Conservation (phyloP, 2,797 vertebrate species). For the Geotrypetes seraphini region DNA sequence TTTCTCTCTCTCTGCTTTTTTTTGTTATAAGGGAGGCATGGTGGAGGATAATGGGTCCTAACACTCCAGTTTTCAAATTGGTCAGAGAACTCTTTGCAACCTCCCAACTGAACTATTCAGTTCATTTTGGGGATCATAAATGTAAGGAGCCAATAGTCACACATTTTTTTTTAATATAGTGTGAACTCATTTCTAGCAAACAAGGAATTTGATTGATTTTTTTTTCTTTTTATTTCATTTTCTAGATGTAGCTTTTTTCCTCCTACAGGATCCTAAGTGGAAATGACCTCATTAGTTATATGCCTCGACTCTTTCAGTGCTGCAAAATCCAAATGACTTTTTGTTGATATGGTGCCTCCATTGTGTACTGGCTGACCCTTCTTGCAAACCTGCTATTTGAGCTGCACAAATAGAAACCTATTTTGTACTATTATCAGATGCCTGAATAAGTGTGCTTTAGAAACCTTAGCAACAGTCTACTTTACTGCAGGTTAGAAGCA, state of each 20-base stretch:
- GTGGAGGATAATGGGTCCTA: no score
- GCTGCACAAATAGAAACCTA: constrained; percentile 17
- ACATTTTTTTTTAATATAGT: not conserved
- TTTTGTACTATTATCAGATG: constrained; percentile 20
- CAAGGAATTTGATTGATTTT: no score
- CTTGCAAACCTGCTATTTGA: constrained; percentile 24
- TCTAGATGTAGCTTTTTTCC: no score
- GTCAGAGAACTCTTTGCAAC: no score
- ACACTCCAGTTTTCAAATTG: no score
- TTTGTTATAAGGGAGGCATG: no score
- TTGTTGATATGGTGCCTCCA: constrained; percentile 1
- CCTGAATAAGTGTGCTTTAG: constrained; percentile 17
- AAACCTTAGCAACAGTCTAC: constrained; percentile 32
- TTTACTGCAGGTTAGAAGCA: constrained; percentile 11
- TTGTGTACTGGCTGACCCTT: constrained; percentile 11
- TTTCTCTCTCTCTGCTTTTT: no score
- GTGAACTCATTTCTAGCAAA: not conserved
- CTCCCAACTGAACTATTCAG: no score
- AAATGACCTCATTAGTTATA: not conserved
- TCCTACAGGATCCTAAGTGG: not conserved
- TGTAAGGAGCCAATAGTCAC: no score
- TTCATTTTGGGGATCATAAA: no score
- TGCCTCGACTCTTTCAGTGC: not conserved
- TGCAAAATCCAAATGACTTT: not conserved
- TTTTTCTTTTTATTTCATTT: no score